Evolutionary conservation across 2,888 invertebrate species (phyloP).

Genomic region (Pristionchus entomophagus): DNA sequence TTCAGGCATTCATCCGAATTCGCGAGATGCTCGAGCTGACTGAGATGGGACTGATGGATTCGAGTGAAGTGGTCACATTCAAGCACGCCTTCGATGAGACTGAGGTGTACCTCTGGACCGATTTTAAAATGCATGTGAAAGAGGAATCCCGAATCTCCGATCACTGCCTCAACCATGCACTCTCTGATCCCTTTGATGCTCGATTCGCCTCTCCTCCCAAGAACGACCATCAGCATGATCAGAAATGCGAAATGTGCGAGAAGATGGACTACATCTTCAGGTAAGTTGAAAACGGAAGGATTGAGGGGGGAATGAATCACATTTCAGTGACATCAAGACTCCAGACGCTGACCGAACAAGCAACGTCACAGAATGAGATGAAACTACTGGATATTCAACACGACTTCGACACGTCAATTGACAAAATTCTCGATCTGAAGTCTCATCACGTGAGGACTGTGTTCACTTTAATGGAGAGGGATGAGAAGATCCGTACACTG

Average conservation of each 20-base stretch:
- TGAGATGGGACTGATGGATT: neutral
- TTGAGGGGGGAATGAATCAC: too few relatives aligned
- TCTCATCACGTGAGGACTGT: neutral
- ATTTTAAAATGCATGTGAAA: constrained; percentile 50
- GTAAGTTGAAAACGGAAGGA: neutral
- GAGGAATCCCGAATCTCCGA: constrained; percentile 40
- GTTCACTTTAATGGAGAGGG: neutral
- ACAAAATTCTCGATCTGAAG: neutral
- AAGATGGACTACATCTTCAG: neutral
- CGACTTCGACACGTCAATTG: neutral
- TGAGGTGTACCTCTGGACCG: constrained; percentile 46
- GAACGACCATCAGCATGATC: neutral
- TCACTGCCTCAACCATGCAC: constrained; percentile 47
- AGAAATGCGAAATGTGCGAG: neutral
- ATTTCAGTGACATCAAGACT: neutral
- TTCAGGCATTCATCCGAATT: neutral
- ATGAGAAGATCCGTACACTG: neutral
- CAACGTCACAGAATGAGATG: neutral
- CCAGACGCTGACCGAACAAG: neutral
- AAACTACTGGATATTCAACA: neutral
- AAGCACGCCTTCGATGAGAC: too few relatives aligned
- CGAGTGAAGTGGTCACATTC: neutral
- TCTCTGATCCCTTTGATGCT: neutral
- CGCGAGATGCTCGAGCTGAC: neutral
- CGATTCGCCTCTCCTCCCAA: neutral